Percentiles rank a stretch among this genome's conserved stretches.
Evolutionary conservation across 2,888 invertebrate genomes (phyloP).

Genomic region (Limnephilus marmoratus): DNA sequence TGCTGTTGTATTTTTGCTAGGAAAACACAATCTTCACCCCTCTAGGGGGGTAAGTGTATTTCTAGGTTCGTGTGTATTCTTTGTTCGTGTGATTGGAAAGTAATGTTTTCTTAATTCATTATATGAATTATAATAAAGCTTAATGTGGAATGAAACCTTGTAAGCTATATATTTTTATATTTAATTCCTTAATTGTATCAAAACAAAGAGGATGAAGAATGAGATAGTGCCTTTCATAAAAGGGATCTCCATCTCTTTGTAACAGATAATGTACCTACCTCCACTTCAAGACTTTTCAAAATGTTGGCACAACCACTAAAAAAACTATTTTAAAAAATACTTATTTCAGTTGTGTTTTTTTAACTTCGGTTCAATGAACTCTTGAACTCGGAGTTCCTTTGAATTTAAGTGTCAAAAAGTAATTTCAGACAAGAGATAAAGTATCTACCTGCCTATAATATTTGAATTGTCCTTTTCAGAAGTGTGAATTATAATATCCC

Average conservation of each 20-base stretch:
- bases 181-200: background rate
- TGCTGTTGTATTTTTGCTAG: constrained; percentile 11
- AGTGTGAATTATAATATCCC: no score
- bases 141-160: background rate
- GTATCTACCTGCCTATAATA: no score
- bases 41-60: background rate
- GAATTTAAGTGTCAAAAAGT: no score
- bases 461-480: no score
- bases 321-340: background rate
- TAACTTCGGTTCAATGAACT: no score
- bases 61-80: background rate
- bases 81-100: constrained; percentile 25
- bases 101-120: background rate
- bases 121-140: background rate
- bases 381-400: no score
- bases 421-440: no score
- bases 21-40: constrained; percentile 9
- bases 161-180: background rate
- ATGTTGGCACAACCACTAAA: background rate
- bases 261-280: background rate
- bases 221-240: no score
- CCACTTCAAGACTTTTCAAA: no score
- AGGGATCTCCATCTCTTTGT: background rate
- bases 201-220: background rate
- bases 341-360: no score